A percentile compares a stretch with the other conserved stretches of the same genome.
Evolutionary conservation across 2,888 invertebrate genomes (phyloP).

Genomic region (Seira sanloemensis): DNA sequence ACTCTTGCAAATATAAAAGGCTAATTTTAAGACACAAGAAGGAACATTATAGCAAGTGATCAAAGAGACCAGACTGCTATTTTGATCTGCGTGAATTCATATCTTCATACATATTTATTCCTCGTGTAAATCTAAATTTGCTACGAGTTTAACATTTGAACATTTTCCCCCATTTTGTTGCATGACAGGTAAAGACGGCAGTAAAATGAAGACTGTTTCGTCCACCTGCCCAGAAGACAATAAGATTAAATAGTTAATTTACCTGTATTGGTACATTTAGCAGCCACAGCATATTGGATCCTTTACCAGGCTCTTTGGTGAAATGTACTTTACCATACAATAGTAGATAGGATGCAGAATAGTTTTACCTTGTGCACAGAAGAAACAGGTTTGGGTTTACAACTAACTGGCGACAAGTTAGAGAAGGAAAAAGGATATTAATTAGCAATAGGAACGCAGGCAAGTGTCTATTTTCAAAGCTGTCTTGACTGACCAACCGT

Average conservation of each 20-base stretch:
- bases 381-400: not conserved
- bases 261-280: slow-evolving; percentile 29
- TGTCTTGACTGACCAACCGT: not conserved
- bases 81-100: no score
- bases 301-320: no score
- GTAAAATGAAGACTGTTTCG: not conserved
- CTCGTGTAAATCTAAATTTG: no score
- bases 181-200: not conserved
- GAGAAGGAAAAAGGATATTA: not conserved
- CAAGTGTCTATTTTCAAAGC: not conserved
- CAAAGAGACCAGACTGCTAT: not conserved
- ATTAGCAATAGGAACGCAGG: no score
- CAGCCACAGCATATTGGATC: no score
- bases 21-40: slow-evolving; percentile 22
- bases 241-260: slow-evolving; percentile 48
- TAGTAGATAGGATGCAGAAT: no score
- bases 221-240: slow-evolving; percentile 22
- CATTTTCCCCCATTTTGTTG: no score
- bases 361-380: no score
- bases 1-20: slow-evolving; percentile 44
- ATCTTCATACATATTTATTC: no score
- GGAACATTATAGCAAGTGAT: slow-evolving; percentile 14
- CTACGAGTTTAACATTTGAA: no score
- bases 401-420: not conserved
- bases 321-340: no score